A percentile compares a stretch with the other conserved stretches of the same genome.
Conservation (phyloP, 2,113 vertebrate species). For the Phylloscopus whistleri region DNA sequence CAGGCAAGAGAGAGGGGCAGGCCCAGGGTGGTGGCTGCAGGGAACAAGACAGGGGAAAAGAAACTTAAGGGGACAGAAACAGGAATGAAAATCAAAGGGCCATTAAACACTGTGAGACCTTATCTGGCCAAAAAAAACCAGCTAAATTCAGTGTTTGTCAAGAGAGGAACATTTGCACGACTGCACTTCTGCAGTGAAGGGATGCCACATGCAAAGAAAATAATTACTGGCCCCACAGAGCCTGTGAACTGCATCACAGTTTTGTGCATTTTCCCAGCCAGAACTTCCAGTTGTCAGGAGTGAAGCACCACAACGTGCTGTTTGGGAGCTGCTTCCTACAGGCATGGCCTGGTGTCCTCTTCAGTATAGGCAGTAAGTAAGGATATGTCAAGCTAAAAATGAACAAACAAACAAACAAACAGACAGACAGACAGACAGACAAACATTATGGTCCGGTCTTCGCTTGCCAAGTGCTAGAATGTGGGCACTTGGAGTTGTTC, state of each 20-base stretch:
- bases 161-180: not conserved
- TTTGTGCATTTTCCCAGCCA: not conserved
- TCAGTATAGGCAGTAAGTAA: not conserved
- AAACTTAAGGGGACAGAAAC: not conserved
- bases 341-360: not conserved
- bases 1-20: not conserved
- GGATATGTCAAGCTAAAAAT: not conserved
- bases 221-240: not conserved
- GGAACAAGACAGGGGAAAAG: not conserved
- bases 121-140: not conserved
- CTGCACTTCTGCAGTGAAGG: not conserved
- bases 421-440: too few relatives aligned
- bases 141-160: not conserved
- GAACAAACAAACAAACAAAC: fast-evolving
- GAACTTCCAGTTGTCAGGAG: not conserved
- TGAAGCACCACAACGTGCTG: fast-evolving
- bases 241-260: not conserved
- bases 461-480: not conserved
- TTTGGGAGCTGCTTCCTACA: not conserved
- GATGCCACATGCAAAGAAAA: not conserved
- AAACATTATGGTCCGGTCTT: not conserved
- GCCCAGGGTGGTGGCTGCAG: not conserved
- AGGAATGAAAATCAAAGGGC: not conserved
- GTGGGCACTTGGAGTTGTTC: not conserved
- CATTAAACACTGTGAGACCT: not conserved